phyloP scores from a whole-genome alignment of 2,113 vertebrate genomes.

The Rostratula benghalensis region DNA sequence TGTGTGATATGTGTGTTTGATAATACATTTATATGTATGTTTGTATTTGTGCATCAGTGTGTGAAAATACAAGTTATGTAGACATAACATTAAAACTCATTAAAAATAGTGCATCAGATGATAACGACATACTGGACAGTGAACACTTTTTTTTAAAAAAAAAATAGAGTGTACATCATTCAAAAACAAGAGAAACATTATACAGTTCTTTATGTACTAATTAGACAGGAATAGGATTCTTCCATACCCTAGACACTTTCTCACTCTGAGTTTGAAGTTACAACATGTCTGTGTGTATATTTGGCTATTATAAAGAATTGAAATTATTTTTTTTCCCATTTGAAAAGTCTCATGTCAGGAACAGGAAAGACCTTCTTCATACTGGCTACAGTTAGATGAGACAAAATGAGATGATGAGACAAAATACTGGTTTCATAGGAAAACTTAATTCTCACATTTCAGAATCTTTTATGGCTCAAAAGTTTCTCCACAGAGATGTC shows the following conservation, averaged over 20 bases:
- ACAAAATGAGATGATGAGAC: background rate
- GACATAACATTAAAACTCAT: rapidly evolving
- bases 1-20: background rate
- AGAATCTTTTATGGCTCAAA: background rate
- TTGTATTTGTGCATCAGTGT: background rate
- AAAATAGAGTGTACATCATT: background rate
- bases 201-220: background rate
- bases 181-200: background rate
- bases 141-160: no score
- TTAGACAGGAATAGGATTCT: background rate
- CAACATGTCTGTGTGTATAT: rapidly evolving
- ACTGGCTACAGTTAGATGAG: background rate
- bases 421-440: background rate
- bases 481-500: background rate
- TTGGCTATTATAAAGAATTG: background rate
- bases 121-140: background rate
- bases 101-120: background rate
- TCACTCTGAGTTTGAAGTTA: background rate
- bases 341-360: background rate
- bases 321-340: background rate
- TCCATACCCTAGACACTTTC: background rate
- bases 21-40: rapidly evolving
- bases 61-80: background rate
- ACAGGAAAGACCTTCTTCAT: background rate
- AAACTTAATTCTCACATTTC: background rate